Percentiles rank a stretch among this genome's conserved stretches.
These are phyloP conservation scores for Florisuga fusca DNA, from an alignment of 2,797 vertebrate species.

Conservation along the genomic window DNA sequence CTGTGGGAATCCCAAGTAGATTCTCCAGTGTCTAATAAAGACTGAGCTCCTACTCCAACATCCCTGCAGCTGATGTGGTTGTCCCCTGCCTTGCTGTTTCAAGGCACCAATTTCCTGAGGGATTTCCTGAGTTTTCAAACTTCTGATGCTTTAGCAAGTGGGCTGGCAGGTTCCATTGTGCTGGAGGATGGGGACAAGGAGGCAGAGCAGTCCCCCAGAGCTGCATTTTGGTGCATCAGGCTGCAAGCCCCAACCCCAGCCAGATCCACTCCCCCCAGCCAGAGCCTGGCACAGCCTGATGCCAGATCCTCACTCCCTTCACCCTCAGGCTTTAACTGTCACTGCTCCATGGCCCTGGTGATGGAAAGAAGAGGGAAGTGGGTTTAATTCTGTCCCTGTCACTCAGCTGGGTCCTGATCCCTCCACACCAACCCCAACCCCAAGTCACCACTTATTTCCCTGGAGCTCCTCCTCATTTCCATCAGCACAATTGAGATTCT, in stretches of 20 bases:
- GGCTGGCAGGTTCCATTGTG: rapidly evolving
- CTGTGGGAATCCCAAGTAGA: background rate
- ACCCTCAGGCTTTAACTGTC: background rate
- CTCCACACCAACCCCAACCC: background rate
- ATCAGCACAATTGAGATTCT: background rate
- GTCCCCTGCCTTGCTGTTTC: background rate
- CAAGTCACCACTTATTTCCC: background rate
- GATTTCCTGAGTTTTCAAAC: background rate
- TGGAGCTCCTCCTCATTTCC: background rate
- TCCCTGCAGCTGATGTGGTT: rapidly evolving
- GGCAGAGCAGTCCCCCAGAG: background rate
- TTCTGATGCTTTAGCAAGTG: background rate
- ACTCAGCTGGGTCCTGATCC: background rate
- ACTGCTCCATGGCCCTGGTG: rapidly evolving
- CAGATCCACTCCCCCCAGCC: background rate
- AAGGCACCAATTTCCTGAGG: background rate
- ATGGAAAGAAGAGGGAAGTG: background rate
- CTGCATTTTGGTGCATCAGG: background rate
- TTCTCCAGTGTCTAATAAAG: background rate
- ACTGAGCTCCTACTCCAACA: background rate
- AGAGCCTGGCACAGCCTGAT: background rate
- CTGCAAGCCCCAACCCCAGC: background rate
- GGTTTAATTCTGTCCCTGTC: background rate
- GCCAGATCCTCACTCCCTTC: background rate
- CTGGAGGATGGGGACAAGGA: background rate